Base-by-base conservation (phyloP, 2,113 vertebrate species). In the Perca fluviatilis region DNA sequence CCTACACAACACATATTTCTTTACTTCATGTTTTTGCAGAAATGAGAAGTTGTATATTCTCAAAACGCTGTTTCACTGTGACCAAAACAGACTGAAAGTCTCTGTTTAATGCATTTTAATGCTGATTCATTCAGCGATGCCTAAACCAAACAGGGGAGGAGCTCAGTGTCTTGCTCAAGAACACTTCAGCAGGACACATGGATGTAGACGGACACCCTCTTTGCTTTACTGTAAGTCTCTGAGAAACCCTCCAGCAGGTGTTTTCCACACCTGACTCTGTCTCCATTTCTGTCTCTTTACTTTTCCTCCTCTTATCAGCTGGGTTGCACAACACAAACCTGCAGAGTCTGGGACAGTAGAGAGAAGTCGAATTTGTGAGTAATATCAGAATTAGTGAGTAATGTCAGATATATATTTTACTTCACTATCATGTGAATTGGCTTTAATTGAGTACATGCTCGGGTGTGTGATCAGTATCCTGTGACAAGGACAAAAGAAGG, bases 281-380 rank as follows among this genome's bases (percentile, higher is more conserved):
- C 61, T 63, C 3, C 1, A 0, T 23, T 19, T 40, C 61, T 50
- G 15, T 80, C 51, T 85, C 71, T 86, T 85, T 87, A 65, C 70
- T 84, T 87, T 88, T 83, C 75, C 64, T 73, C 27, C 9, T 13
- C 58, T 88, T 87, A 92, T 93, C 90, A 78, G 77, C 54, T n/a
- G 3, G 3, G 30, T 91, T 91, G 61, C 27, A 6, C 49, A 91
- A 89, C 30, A 30, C 3, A 30, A 30, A 30, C 3, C 3, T 30
- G 4, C 46, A 69, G 16, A 13, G 65, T 69, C 10, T 25, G 47
- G 51, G 21, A 58, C 50, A 18, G 15, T 3, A 49, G 49, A 50
- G 8, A 23, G 30, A 72, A 23, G 6, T 40, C 12, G 2, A 25
- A 18, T 47, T 23, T 56, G 36, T 8, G 36, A 40, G 9, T 40